Conservation (phyloP, 2,113 vertebrate genomes). For the Dicaeum eximium region DNA sequence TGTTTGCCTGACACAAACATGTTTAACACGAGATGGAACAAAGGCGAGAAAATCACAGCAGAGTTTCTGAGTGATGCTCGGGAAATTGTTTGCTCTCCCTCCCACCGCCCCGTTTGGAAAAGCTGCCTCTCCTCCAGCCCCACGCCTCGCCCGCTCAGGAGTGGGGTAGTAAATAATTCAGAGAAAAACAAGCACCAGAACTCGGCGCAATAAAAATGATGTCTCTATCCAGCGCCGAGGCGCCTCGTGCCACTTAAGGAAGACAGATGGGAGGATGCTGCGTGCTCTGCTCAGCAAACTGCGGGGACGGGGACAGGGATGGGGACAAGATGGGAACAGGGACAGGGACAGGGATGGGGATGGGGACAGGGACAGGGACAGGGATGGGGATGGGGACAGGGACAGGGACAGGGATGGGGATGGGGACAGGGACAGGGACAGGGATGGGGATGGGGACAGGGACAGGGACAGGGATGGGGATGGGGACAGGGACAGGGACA, state of each 20-base stretch:
- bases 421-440: not conserved
- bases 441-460: not conserved
- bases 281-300: not conserved
- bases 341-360: not conserved
- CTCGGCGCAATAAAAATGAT: conserved; percentile 68
- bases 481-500: not conserved
- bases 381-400: not conserved
- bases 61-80: not conserved
- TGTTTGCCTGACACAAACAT: conserved; percentile 68
- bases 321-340: not conserved
- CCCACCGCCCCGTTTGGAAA: not conserved
- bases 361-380: not conserved
- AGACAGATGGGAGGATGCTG: conserved; percentile 74
- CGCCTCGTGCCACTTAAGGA: conserved; percentile 62
- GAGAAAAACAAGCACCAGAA: conserved; percentile 25
- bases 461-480: not conserved
- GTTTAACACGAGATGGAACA: conserved; percentile 64
- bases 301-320: conserved; percentile 23
- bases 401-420: not conserved
- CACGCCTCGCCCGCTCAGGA: not conserved
- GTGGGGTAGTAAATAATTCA: conserved; percentile 68
- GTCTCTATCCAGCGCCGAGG: conserved; percentile 67
- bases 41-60: conserved; percentile 51
- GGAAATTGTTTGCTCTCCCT: not conserved
- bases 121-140: not conserved